Base-by-base conservation (phyloP, 2,888 invertebrate species). In the Hypsopygia costalis region DNA sequence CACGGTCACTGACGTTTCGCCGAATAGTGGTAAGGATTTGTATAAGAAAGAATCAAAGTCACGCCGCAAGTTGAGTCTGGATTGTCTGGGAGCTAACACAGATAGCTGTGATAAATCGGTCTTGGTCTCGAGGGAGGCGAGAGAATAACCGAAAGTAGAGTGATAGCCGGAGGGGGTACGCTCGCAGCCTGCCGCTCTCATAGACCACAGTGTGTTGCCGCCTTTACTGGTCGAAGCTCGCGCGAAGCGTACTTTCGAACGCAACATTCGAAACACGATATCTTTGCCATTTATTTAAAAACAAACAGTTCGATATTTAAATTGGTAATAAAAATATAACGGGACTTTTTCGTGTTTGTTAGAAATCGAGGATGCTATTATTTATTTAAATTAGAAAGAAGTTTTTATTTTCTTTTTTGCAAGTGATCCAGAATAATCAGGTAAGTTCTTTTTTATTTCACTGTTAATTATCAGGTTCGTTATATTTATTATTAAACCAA, bases 111-210 rank as follows among this genome's bases (percentile, higher is more conserved):
- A 83, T 81, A 78, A 81, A 85, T 83, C 77, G 77, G 71, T 55
- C 67, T 69, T 49, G 52, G 72, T 72, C 75, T 80, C 78, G 52
- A 55, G 82, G 81, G 85, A 81, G 76, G 72, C 63, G 66, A 79
- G 67, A 67, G 71, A 68, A 71, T 65, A 70, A 74, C 79, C 76
- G 78, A 86, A 82, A 85, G 85, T 81, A 75, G 79, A 78, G 76
- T 79, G 75, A 78, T 76, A 75, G 73, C 73, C 72, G 77, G 79
- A 66, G 78, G 79, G 79, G 81, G 76, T 69, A 67, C 53, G 59
- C 55, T 64, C 67, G 73, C 73, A 69, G 69, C 56, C 58, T 59
- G 59, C 57, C 56, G 55, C 44, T 42, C 59, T 25, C 25, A 25
- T 25, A 25, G 55, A 44, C 58, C 71, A 25, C 82, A 86, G 86